Percentiles rank a stretch among this genome's conserved stretches.
phyloP scores from a whole-genome alignment of 2,888 invertebrate genomes.

The Agriopis leucophaearia region DNA sequence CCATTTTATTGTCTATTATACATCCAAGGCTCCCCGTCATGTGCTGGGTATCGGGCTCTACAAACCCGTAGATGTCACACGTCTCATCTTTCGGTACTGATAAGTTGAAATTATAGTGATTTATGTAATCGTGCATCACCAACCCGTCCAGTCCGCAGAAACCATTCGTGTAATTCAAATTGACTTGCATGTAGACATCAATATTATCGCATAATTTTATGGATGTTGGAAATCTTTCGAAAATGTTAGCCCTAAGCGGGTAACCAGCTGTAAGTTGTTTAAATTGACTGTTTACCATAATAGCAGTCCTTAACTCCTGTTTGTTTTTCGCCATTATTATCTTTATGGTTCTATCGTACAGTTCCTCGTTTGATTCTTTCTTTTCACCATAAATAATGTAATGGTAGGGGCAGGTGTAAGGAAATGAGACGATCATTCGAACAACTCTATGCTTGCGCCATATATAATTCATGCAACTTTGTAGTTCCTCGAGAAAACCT shows the following conservation, averaged over 20 bases:
- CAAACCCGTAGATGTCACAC: conserved; percentile 55
- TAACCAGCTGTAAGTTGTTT: conserved; percentile 52
- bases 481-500: conserved; percentile 41
- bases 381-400: conserved; percentile 55
- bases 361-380: conserved; percentile 32
- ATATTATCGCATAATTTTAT: conserved; percentile 55
- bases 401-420: conserved; percentile 56
- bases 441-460: conserved; percentile 58
- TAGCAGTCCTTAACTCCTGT: conserved; percentile 30
- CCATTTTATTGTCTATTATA: conserved; percentile 53
- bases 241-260: conserved; percentile 60
- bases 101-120: conserved; percentile 57
- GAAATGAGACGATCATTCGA: conserved; percentile 54
- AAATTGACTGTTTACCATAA: conserved; percentile 38
- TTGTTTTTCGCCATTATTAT: conserved; percentile 43
- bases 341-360: conserved; percentile 61
- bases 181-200: conserved; percentile 49
- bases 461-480: conserved; percentile 57
- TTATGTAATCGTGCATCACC: conserved; percentile 59
- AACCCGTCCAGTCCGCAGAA: conserved; percentile 66
- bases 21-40: conserved; percentile 59
- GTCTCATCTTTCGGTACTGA: conserved; percentile 40
- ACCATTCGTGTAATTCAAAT: conserved; percentile 47
- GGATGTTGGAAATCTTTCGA: conserved; percentile 63
- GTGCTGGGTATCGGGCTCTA: conserved; percentile 31